Base-by-base conservation (phyloP, 2,888 invertebrate genomes). In the Zootermopsis nevadensis region DNA sequence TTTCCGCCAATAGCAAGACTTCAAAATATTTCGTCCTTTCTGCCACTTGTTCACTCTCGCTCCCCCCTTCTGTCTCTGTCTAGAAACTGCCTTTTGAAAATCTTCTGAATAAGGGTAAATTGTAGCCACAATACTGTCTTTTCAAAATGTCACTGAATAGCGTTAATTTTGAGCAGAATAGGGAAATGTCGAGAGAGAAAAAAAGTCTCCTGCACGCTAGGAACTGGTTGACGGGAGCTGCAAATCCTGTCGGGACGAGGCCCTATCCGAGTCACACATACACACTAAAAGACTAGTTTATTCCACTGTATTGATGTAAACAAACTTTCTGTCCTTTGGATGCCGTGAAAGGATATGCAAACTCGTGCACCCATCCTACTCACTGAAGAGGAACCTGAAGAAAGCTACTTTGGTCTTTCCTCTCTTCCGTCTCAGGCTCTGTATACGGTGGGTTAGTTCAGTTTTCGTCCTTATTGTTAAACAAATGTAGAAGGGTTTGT, bases 121-220 rank as follows among this genome's bases (percentile, higher is more conserved):
- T 86, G 86, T 86, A 85, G 85, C 85, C 86, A 86, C 86, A 86
- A 86, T 86, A 86, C 84, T 86, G 86, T 86, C 86, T 85, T 86
- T 86, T 86, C 81, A 86, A 85, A 85, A 84, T 85, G 84, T 85
- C 85, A 84, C 85, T 86, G 86, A 86, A 86, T 86, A 86, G 86
- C 86, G 86, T 86, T 86, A 86, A 86, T 86, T 86, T 85, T 83
- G 72, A 84, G 84, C 77, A 85, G 84, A 85, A 85, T 85, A 85
- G 85, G 85, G 85, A 85, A 85, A 85, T 85, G 84, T 82, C 69
- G 83, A 76, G 80, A 60, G 83, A 76, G 80, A 60, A 79, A 66
- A 82, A 83, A 77, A 60, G 72, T 80, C 55, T 80, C 80, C 33
- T 60, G 82, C 80, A 72, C 31, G 80, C 67, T 82, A 77, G 48